Evolutionary conservation across 2,888 invertebrate genomes (phyloP), one percentile per base, ranked within the genome.

Genomic region (Tethea ocularis): DNA sequence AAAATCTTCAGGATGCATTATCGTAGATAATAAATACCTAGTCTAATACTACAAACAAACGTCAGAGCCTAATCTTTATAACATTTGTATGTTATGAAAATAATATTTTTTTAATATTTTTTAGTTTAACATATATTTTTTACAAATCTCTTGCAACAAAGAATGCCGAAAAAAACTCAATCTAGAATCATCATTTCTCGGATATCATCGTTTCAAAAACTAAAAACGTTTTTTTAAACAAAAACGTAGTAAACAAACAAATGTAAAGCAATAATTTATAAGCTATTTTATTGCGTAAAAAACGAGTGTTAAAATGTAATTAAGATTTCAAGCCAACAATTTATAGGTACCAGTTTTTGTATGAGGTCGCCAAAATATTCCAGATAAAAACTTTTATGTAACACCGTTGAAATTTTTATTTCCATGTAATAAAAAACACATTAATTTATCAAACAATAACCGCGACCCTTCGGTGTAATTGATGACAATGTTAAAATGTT

Each of bases 401-500:
- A 46, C 46, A 46, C 46, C 46, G 46, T 46, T 2, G 4, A 17
- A n/a, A n/a, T 20, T 46, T 46, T 46, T 46, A 46, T 46, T 46
- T 46, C 20, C 20, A 46, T 10, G 46, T 20, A 46, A 46, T 46
- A 46, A 46, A 46, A 41, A 46, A 46, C 10, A 46, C 46, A 20
- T 46, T 46, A 46, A 46, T 20, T 17, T 46, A 46, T 46, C 46
- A 10, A 46, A 46, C 20, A 46, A 46, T 46, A 46, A 20, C 46
- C 46, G 46, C 10, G 46, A 46, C 46, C 46, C 46, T 46, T 20
- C 46, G 46, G 46, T 46, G 46, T 46, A 46, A 46, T 46, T 46
- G 10, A 46, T 38, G 38, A 38, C 38, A 38, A 38, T 46, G 46
- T 41, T 17, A 41, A 41, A 41, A 17, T 41, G 17, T 46, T 46